Evolutionary conservation across 2,797 vertebrate species (phyloP).

Genomic region (Aquila chrysaetos): DNA sequence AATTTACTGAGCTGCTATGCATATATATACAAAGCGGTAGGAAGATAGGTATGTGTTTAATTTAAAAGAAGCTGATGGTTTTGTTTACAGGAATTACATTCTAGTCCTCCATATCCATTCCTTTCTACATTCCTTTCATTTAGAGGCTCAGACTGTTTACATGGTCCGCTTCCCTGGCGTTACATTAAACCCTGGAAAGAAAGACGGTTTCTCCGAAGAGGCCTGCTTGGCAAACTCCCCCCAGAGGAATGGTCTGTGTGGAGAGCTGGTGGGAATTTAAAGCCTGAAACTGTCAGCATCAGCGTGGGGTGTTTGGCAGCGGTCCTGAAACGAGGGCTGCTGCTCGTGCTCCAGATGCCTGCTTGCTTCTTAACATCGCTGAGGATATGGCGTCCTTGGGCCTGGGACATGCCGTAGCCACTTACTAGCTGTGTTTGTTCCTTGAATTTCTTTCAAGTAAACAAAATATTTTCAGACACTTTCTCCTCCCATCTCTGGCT

Average conservation of each 20-base stretch:
- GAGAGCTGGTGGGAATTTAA: not conserved
- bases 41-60: conserved; percentile 59
- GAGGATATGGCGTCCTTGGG: not conserved
- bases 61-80: conserved; percentile 42
- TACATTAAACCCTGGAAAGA: conserved; percentile 28
- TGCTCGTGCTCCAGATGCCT: not conserved
- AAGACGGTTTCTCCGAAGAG: not conserved
- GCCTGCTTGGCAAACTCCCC: not conserved
- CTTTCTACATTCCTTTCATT: conserved; percentile 70
- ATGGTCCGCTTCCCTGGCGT: conserved; percentile 56
- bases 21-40: not conserved
- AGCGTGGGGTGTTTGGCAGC: not conserved
- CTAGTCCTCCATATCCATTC: conserved; percentile 60
- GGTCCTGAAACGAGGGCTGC: not conserved
- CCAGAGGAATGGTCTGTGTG: not conserved
- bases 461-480: not conserved
- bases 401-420: not conserved
- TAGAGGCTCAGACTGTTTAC: conserved; percentile 58
- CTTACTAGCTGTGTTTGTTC: not conserved
- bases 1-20: not conserved
- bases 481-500: not conserved
- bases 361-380: not conserved
- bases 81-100: conserved; percentile 60
- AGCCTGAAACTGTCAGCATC: not conserved
- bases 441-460: not conserved